Conservation (phyloP, 2,797 vertebrate species). For the Psittacula derbiana region DNA sequence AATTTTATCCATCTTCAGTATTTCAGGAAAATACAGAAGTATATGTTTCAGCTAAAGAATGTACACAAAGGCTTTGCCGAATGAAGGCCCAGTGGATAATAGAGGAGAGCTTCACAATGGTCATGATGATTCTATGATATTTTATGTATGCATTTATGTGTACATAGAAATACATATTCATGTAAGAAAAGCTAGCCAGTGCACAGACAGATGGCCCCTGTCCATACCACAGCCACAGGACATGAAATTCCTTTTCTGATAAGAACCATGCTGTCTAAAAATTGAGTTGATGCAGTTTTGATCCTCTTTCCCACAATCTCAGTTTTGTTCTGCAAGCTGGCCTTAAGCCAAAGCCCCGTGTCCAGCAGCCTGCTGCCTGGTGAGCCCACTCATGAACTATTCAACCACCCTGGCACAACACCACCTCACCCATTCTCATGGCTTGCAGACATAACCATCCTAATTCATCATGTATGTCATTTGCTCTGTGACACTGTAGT, state of each 20-base stretch:
- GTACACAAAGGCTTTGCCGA: not conserved
- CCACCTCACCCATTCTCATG: not conserved
- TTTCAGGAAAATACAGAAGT: not conserved
- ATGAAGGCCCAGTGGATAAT: not conserved
- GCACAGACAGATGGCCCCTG: fast-evolving
- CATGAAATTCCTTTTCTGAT: not conserved
- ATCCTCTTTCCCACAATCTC: not conserved
- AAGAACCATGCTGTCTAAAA: not conserved
- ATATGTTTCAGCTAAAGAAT: not conserved
- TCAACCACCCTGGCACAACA: not conserved
- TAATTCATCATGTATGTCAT: not conserved
- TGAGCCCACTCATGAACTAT: not conserved
- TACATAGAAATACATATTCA: not conserved
- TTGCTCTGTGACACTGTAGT: not conserved
- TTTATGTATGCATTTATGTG: not conserved
- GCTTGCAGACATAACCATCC: not conserved
- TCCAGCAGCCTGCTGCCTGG: not conserved
- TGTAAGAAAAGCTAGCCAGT: not conserved
- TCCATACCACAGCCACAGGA: not conserved
- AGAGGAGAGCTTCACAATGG: not conserved
- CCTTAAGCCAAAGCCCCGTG: not conserved
- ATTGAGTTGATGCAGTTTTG: not conserved
- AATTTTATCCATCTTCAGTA: not conserved
- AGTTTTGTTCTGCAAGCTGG: not conserved
- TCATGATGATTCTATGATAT: not conserved